Evolutionary conservation across 2,797 vertebrate species (phyloP), one percentile per base, ranked within the genome.

Genomic region (Pampus argenteus): DNA sequence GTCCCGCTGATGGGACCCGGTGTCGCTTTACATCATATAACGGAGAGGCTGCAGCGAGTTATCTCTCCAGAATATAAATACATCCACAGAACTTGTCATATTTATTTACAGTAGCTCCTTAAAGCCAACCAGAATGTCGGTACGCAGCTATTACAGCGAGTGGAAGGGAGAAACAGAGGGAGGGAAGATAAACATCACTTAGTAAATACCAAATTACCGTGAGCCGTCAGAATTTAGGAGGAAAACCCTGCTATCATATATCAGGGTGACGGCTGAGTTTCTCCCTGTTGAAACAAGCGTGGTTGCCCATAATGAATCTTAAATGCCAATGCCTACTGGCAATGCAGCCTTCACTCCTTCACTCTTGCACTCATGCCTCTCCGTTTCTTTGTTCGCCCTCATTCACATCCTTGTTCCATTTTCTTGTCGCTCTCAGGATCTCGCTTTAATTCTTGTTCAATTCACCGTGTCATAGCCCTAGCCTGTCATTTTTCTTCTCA

Each of bases 121-220:
- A 66, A 71, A 74, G 50, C 65, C 52, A 76, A 47, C 9, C 38
- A 65, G 64, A 79, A 77, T 79, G 74, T 77, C 66, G 79, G 23
- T 57, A 45, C 70, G 57, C 49, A 48, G 76, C 74, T 71, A 50
- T 70, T 71, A 65, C 64, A 58, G 15, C 66, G 77, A 66, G 71
- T 25, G 55, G 31, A 56, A 67, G 50, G 52, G 48, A 66, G 72
- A 48, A 70, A 29, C 48, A 72, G 63, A 68, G 40, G 64, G 38
- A 68, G 71, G 63, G 74, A 72, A 81, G 84, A 90, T 89, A 88
- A 91, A 89, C 80, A 92, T 91, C 79, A 81, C 80, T 86, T 85
- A 74, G 74, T 87, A 89, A 91, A 92, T 88, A 90, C 84, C 87
- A 92, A 89, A 90, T 91, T 85, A 91, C 81, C 52, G 57, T 71